These are phyloP conservation scores for Oreochromis grahami DNA, from an alignment of 2,797 vertebrate species.

Conservation along the genomic window DNA sequence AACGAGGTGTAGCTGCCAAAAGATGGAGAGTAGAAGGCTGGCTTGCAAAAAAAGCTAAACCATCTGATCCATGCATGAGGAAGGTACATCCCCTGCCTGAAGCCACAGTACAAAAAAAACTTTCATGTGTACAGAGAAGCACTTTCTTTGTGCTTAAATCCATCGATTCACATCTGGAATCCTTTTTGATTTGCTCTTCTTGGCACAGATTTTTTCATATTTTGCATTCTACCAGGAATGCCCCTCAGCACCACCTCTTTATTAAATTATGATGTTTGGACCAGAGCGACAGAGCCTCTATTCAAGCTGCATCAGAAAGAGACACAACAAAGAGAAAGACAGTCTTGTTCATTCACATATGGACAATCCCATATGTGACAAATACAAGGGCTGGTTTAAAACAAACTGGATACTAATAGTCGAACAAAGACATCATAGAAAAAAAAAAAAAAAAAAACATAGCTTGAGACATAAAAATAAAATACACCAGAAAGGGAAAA, in stretches of 20 bases:
- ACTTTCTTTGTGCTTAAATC: background rate
- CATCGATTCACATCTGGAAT: slow-evolving; percentile 17
- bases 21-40: background rate
- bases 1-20: background rate
- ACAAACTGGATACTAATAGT: background rate
- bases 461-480: background rate
- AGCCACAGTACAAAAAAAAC: slow-evolving; percentile 20
- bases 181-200: background rate
- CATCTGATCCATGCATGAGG: slow-evolving; percentile 9
- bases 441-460: background rate
- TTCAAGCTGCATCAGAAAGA: slow-evolving; percentile 42
- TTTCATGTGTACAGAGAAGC: background rate
- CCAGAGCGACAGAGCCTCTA: slow-evolving; percentile 18
- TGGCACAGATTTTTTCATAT: background rate
- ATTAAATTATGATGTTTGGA: slow-evolving; percentile 28
- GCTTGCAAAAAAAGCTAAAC: slow-evolving; percentile 3
- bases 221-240: background rate
- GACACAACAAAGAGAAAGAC: background rate
- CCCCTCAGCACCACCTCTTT: background rate
- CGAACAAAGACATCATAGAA: background rate
- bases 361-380: background rate
- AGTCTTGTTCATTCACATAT: background rate
- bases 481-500: background rate
- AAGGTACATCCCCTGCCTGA: slow-evolving; percentile 34
- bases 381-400: background rate